Conservation (phyloP, 1,140 invertebrate genomes). For the Helicorthomorpha holstii region DNA sequence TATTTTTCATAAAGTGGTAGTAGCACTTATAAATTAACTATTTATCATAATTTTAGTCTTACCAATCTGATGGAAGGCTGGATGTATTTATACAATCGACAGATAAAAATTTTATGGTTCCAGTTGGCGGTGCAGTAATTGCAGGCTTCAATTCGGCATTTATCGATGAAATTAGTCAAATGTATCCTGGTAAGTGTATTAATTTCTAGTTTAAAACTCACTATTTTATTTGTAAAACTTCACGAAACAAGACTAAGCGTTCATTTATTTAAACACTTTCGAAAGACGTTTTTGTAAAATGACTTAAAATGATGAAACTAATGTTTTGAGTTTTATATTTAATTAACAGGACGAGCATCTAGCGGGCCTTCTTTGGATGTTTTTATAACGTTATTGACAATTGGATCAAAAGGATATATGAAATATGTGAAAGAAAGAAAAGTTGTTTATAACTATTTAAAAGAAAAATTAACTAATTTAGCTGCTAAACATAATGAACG, state of each 20-base stretch:
- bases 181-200: slow-evolving; percentile 45
- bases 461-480: slow-evolving; percentile 36
- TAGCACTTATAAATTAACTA: no score
- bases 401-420: slow-evolving; percentile 50
- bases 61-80: slow-evolving; percentile 50
- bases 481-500: slow-evolving; percentile 42
- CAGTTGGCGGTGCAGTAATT: slow-evolving; percentile 68
- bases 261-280: no score
- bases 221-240: no score
- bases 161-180: slow-evolving; percentile 47
- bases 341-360: slow-evolving; percentile 44
- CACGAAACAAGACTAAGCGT: no score
- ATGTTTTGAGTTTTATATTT: neutral
- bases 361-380: slow-evolving; percentile 54
- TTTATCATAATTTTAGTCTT: no score
- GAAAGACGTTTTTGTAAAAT: no score
- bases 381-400: slow-evolving; percentile 58
- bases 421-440: slow-evolving; percentile 44
- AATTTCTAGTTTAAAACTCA: no score
- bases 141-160: slow-evolving; percentile 50
- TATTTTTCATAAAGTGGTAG: neutral
- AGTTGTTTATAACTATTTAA: slow-evolving; percentile 45
- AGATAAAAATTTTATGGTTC: slow-evolving; percentile 78
- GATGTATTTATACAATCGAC: slow-evolving; percentile 73
- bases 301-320: neutral